Evolutionary conservation across 2,113 vertebrate genomes (phyloP).

Genomic region (Zosterops hypoxanthus): DNA sequence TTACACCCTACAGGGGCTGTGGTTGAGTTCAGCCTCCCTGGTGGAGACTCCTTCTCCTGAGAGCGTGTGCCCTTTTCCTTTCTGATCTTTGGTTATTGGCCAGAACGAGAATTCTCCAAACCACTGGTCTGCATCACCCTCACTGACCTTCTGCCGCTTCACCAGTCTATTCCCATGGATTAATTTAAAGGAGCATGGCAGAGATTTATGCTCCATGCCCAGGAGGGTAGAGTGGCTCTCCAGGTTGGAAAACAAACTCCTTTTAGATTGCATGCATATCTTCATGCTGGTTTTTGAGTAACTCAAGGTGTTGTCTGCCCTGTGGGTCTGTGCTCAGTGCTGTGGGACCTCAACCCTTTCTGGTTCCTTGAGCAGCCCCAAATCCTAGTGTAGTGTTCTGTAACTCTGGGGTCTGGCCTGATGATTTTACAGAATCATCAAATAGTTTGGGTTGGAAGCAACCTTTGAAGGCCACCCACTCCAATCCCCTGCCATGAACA

Average conservation of each 20-base stretch:
- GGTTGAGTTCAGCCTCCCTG: fast-evolving
- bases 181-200: neutral
- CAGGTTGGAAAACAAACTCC: neutral
- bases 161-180: neutral
- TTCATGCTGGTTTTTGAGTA: neutral
- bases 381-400: fast-evolving
- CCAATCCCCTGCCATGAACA: neutral
- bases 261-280: neutral
- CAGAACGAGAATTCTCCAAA: neutral
- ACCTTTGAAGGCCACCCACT: neutral
- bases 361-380: fast-evolving
- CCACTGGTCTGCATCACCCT: constrained; percentile 25
- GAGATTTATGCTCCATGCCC: neutral
- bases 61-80: neutral
- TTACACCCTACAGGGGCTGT: neutral
- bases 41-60: neutral
- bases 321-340: neutral
- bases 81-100: neutral
- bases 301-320: neutral
- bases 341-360: neutral
- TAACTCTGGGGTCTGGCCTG: neutral
- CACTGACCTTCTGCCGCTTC: neutral
- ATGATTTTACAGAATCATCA: neutral
- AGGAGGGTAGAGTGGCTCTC: fast-evolving
- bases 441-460: neutral